phyloP scores from a whole-genome alignment of 2,888 invertebrate genomes.

The Dryobota labecula region DNA sequence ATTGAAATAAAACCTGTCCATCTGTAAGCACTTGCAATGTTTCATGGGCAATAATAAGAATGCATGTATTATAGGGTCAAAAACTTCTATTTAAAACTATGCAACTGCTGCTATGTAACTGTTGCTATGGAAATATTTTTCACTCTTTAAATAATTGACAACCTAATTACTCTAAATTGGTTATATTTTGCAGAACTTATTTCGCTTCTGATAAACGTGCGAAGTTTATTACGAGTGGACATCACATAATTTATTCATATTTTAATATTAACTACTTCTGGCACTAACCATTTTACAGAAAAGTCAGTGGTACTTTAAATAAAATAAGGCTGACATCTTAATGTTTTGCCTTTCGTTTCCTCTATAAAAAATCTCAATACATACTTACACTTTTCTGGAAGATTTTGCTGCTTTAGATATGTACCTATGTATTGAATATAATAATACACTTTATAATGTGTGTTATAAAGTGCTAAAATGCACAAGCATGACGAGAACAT shows the following conservation, averaged over 20 bases:
- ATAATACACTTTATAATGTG: not conserved
- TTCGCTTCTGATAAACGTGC: not conserved
- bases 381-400: constrained; percentile 11
- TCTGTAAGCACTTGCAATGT: not conserved
- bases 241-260: not conserved
- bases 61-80: not conserved
- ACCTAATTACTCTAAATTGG: not conserved
- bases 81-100: not conserved
- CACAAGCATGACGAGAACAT: not conserved
- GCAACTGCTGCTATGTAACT: not conserved
- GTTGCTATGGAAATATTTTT: not conserved
- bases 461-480: not conserved
- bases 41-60: not conserved
- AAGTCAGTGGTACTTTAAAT: constrained; percentile 20
- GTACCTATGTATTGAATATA: too few species aligned
- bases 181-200: not conserved
- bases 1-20: not conserved
- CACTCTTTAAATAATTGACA: not conserved
- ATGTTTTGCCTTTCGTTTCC: constrained; percentile 15
- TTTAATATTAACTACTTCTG: not conserved
- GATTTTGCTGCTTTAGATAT: not conserved
- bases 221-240: not conserved
- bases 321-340: constrained; percentile 41
- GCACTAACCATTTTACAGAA: constrained; percentile 8
- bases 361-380: constrained; percentile 10